Base-by-base conservation (phyloP, 2,113 vertebrate genomes). In the Neolamprologus ventralis region DNA sequence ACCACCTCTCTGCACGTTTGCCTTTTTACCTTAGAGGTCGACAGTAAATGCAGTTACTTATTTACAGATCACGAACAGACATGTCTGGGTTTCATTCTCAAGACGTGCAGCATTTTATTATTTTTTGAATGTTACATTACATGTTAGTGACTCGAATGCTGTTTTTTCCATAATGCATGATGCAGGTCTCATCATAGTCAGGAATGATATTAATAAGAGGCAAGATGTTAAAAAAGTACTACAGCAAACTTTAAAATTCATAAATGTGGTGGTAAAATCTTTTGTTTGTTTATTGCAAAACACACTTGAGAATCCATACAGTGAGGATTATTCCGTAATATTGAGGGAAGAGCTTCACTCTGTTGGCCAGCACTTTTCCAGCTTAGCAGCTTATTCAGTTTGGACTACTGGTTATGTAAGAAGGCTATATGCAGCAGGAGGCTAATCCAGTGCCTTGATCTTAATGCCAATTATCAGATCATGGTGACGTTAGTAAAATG, bases 381-480 rank as follows among this genome's bases (percentile, higher is more conserved):
- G 94, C 81, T 96, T 95, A 96, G 91, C 90, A 86, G 95, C 93
- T 96, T 96, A 96, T 84, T 92, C 90, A 68, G 85, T 91, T 87
- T 80, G 82, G 84, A 82, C 78, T 84, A 26, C 47, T 51, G 28
- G 68, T 96, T 96, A 95, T 68, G 89, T 94, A 97, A 96, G 82
- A 78, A 19, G 42, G 88, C 93, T 96, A 95, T 95, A 96, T 95
- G 92, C 93, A 96, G 95, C 88, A 91, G 86, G 82, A 93, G 58
- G 94, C 87, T 95, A 95, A 95, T 96, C 94, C 93, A 91, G 47
- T 54, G 83, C 92, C 86, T 85, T 89, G 86, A 91, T 94, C 93
- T 91, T 96, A 96, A 96, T 95, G 93, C 95, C 94, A 95, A 92
- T 97, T 95, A 97, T 92, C 93, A 95, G 96, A 94, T 96, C 93